phyloP scores from a whole-genome alignment of 2,888 invertebrate genomes.

The Pristionchus fissidentatus region DNA sequence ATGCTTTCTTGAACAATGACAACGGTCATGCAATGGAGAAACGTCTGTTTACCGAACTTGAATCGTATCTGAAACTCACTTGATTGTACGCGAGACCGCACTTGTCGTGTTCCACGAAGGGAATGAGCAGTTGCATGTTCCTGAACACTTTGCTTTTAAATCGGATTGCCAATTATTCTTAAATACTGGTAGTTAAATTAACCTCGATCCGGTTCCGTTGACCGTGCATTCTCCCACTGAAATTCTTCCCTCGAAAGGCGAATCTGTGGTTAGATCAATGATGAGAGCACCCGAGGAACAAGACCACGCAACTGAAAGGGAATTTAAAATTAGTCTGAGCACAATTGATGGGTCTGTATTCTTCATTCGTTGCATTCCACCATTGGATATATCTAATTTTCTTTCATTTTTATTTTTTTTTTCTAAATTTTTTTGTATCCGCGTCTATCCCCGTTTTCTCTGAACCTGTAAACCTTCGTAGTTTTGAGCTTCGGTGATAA shows the following conservation, averaged over 20 bases:
- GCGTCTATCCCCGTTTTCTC: no score
- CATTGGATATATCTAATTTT: neutral
- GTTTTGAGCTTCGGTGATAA: no score
- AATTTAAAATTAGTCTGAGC: neutral
- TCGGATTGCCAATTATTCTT: neutral
- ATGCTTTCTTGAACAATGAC: no score
- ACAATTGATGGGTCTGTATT: no score
- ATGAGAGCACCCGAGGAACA: neutral
- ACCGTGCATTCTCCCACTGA: slow-evolving; percentile 15
- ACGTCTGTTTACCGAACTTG: neutral
- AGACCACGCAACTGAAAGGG: slow-evolving; percentile 14
- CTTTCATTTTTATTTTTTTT: neutral
- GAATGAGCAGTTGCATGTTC: slow-evolving; percentile 30
- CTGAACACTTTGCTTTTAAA: neutral
- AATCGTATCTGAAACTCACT: neutral
- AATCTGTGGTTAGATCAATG: slow-evolving; percentile 37
- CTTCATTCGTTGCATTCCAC: no score
- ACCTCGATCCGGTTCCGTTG: slow-evolving; percentile 2
- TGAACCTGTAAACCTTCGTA: no score
- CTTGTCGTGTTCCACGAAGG: slow-evolving; percentile 6
- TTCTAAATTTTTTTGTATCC: no score
- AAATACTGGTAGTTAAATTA: neutral
- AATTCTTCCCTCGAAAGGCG: slow-evolving; percentile 14
- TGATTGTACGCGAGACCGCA: neutral
- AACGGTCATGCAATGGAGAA: no score